Percentiles rank a stretch among this genome's conserved stretches.
These are phyloP conservation scores for Mesochorus sp. DNA, from an alignment of 2,888 invertebrate genomes.

Conservation along the genomic window DNA sequence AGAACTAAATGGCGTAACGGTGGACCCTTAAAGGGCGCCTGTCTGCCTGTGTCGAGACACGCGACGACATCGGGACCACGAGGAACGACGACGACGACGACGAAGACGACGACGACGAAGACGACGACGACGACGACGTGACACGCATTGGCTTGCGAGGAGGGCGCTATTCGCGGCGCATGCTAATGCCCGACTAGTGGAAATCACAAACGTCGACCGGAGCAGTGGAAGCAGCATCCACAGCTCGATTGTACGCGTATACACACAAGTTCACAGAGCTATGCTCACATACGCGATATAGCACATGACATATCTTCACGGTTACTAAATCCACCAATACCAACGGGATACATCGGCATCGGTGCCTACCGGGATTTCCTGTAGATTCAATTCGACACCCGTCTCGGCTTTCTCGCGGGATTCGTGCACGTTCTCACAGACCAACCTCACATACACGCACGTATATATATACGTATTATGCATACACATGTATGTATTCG, in stretches of 20 bases:
- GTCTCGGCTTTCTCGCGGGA: conserved; percentile 54
- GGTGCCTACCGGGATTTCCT: conserved; percentile 75
- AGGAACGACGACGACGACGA: conserved; percentile 61
- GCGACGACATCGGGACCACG: conserved; percentile 45
- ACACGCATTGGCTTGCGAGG: conserved; percentile 74
- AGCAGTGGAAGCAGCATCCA: conserved; percentile 65
- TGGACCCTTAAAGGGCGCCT: conserved; percentile 72
- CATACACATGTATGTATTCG: not conserved
- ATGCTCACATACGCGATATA: not conserved
- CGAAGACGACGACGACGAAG: conserved; percentile 64
- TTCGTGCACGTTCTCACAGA: conserved; percentile 29
- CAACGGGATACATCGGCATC: conserved; percentile 26
- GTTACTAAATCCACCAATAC: not conserved
- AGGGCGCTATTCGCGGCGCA: conserved; percentile 72
- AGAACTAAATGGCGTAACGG: conserved; percentile 73
- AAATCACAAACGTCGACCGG: conserved; percentile 78
- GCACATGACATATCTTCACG: conserved; percentile 1
- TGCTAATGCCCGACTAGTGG: conserved; percentile 74
- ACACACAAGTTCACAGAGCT: not conserved
- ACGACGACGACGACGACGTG: conserved; percentile 70
- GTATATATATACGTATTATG: conserved; percentile 30
- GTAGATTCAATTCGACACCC: conserved; percentile 75
- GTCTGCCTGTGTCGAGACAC: conserved; percentile 45
- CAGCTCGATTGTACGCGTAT: conserved; percentile 44
- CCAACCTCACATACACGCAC: conserved; percentile 19